These are phyloP conservation scores for Keiferia lycopersicella DNA, from an alignment of 2,888 invertebrate species.

Conservation along the genomic window DNA sequence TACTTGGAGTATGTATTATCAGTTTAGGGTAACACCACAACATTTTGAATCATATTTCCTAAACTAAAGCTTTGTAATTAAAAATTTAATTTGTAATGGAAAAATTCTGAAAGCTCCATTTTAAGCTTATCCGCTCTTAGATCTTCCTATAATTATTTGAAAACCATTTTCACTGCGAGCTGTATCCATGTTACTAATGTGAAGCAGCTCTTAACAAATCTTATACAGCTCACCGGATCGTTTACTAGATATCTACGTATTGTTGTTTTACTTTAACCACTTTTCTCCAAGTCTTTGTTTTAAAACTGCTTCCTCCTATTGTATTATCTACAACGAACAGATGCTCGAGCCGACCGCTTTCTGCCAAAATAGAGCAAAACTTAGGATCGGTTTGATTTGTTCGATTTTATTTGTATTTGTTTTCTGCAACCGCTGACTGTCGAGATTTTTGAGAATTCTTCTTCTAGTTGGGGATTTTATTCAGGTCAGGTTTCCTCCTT, in stretches of 20 bases:
- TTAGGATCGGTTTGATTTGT: not conserved
- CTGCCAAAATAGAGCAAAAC: not conserved
- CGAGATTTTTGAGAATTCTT: not conserved
- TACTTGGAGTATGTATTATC: too few relatives aligned
- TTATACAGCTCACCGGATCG: not conserved
- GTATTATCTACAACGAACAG: conserved; percentile 6
- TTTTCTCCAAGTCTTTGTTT: not conserved
- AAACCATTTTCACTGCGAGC: not conserved
- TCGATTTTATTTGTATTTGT: not conserved
- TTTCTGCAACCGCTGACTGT: not conserved
- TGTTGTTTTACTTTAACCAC: not conserved
- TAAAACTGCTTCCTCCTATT: not conserved
- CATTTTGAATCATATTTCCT: too few relatives aligned
- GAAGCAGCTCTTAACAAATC: not conserved
- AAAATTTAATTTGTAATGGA: too few relatives aligned
- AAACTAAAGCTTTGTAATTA: too few relatives aligned
- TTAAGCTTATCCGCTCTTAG: too few relatives aligned
- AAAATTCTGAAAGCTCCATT: too few relatives aligned
- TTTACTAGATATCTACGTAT: not conserved
- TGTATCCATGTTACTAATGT: not conserved
- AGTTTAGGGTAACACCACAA: too few relatives aligned
- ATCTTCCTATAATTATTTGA: not conserved
- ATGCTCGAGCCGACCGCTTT: not conserved
- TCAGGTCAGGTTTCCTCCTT: not conserved
- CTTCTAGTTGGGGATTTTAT: not conserved